Conservation (phyloP, 1,140 invertebrate genomes). For the Atta cephalotes region DNA sequence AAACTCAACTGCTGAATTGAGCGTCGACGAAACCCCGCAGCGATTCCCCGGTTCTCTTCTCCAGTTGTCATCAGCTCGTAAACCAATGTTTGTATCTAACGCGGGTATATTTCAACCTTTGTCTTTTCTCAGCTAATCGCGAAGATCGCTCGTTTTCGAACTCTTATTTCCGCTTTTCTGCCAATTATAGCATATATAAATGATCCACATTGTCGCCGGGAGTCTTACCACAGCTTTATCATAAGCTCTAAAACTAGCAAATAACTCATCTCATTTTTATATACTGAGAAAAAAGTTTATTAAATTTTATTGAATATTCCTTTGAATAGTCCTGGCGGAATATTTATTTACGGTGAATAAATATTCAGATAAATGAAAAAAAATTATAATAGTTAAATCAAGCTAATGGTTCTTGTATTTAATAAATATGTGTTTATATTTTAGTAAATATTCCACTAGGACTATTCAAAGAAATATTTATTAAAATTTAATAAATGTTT, state of each 20-base stretch:
- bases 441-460: too few relatives aligned
- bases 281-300: background rate
- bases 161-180: conserved; percentile 33
- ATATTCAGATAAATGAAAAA: too few relatives aligned
- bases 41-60: background rate
- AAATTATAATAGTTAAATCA: too few relatives aligned
- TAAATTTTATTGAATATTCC: too few relatives aligned
- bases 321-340: too few relatives aligned
- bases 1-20: conserved; percentile 2
- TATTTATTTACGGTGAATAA: too few relatives aligned
- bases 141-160: conserved; percentile 27
- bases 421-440: too few relatives aligned
- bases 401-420: too few relatives aligned
- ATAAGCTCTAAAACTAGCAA: background rate
- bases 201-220: background rate
- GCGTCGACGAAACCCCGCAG: conserved; percentile 12
- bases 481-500: too few relatives aligned
- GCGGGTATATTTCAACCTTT: conserved; percentile 28
- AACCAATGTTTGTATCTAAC: conserved; percentile 32
- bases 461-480: too few relatives aligned
- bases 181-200: conserved; percentile 27
- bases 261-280: conserved; percentile 10
- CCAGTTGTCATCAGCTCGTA: conserved; percentile 36
- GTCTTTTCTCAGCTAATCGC: conserved; percentile 8
- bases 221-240: background rate